Percentiles rank a stretch among this genome's conserved stretches.
Conservation (phyloP, 2,797 vertebrate genomes). For the Percopsis omiscomaycus region DNA sequence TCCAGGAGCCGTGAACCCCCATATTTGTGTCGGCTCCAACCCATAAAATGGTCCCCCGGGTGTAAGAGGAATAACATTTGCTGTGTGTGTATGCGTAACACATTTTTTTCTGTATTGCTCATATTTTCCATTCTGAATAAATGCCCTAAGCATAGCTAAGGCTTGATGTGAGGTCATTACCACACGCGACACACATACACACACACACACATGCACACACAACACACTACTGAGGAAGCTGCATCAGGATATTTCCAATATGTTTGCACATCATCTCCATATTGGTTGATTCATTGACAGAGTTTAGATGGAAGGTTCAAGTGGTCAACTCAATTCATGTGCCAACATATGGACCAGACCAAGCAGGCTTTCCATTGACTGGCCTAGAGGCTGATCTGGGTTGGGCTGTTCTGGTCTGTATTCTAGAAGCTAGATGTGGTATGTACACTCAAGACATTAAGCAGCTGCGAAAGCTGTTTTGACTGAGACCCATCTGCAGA, state of each 20-base stretch:
- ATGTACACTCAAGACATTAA: constrained; percentile 14
- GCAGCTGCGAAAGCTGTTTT: constrained; percentile 23
- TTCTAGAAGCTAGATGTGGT: constrained; percentile 11
- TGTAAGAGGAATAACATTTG: constrained; percentile 37
- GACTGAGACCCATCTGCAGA: constrained; percentile 28
- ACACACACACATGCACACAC: constrained; percentile 11
- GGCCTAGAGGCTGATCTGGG: constrained; percentile 10
- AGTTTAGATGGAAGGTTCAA: neutral
- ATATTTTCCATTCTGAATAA: constrained; percentile 74
- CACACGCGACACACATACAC: constrained; percentile 26
- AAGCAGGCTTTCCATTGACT: constrained; percentile 31
- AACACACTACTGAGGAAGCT: constrained; percentile 28
- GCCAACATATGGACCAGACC: constrained; percentile 1
- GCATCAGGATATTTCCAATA: constrained; percentile 21
- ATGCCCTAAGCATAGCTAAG: constrained; percentile 63
- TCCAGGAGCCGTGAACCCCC: constrained; percentile 40
- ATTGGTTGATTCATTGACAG: constrained; percentile 9
- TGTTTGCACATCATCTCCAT: constrained; percentile 32
- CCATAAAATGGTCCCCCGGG: constrained; percentile 52
- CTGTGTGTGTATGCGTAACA: constrained; percentile 44
- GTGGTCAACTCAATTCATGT: constrained; percentile 24
- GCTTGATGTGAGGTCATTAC: constrained; percentile 52
- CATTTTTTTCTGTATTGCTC: constrained; percentile 52
- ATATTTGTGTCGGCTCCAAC: constrained; percentile 56
- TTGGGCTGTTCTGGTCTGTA: constrained; percentile 1